Evolutionary conservation across 2,113 vertebrate species (phyloP).

Genomic region (Mus spicilegus): DNA sequence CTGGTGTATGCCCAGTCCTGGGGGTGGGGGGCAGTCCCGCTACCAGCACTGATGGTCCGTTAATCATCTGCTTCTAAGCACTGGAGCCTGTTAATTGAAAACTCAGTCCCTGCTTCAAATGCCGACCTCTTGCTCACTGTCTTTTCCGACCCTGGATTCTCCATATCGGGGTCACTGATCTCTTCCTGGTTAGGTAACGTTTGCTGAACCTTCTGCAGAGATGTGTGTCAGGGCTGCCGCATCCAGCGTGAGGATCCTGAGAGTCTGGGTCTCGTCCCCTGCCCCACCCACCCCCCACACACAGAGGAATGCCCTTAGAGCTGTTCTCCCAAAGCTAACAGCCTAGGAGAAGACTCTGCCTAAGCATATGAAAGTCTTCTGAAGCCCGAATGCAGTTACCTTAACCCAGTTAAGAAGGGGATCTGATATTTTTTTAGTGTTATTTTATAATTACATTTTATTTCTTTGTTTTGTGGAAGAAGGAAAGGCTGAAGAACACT

Average conservation of each 20-base stretch:
- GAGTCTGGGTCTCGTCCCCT: background rate
- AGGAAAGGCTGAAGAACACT: background rate
- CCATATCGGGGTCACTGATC: background rate
- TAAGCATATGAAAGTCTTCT: background rate
- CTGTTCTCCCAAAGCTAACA: background rate
- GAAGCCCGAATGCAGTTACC: background rate
- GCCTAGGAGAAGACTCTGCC: background rate
- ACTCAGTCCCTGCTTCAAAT: constrained; percentile 63
- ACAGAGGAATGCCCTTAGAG: background rate
- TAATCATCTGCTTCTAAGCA: constrained; percentile 47
- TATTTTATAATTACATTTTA: background rate
- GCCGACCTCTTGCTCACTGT: background rate
- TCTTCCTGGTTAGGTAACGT: background rate
- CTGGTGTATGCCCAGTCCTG: background rate
- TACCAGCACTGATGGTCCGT: constrained; percentile 13
- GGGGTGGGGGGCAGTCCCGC: background rate
- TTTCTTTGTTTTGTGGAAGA: background rate
- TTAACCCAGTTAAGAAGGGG: background rate
- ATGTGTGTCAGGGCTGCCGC: background rate
- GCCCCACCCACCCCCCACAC: no score
- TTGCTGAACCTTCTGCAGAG: background rate
- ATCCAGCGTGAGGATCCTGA: background rate
- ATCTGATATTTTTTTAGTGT: background rate
- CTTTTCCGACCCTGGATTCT: background rate
- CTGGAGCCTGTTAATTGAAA: constrained; percentile 70